Evolutionary conservation across 1,140 invertebrate species (phyloP).

Genomic region (Drosophila paulistorum): DNA sequence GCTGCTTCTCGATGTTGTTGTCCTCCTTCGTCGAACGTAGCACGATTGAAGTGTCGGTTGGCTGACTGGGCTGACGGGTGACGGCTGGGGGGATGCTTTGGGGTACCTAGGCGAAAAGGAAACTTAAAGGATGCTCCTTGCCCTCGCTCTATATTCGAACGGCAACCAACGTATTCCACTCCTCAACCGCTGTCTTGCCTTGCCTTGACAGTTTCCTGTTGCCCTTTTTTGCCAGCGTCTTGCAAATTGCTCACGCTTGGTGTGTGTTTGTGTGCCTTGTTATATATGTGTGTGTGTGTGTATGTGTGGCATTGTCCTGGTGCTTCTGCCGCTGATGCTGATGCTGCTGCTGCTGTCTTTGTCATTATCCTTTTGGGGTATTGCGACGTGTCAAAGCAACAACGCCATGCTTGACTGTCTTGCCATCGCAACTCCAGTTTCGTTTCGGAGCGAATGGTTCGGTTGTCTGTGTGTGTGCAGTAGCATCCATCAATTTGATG

Average conservation of each 20-base stretch:
- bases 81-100: not conserved
- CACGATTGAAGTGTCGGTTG: slow-evolving; percentile 74
- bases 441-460: not conserved
- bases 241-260: slow-evolving; percentile 78
- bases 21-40: slow-evolving; percentile 68
- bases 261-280: slow-evolving; percentile 38
- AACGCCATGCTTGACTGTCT: slow-evolving; percentile 57
- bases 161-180: not conserved
- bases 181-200: slow-evolving; percentile 1
- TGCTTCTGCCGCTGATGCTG: slow-evolving; percentile 30
- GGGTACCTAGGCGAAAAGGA: slow-evolving; percentile 74
- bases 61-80: slow-evolving; percentile 12
- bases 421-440: not conserved
- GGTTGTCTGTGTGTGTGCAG: slow-evolving; percentile 53
- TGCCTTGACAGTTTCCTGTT: slow-evolving; percentile 70
- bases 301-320: slow-evolving; percentile 64
- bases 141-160: not conserved
- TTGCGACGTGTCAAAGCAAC: slow-evolving; percentile 81
- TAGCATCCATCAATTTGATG: slow-evolving; percentile 83
- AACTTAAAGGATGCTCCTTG: slow-evolving; percentile 74
- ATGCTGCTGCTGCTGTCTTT: slow-evolving; percentile 65
- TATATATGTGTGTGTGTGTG: slow-evolving; percentile 39
- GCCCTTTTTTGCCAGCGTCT: slow-evolving; percentile 76
- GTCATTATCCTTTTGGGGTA: slow-evolving; percentile 80
- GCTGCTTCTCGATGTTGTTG: slow-evolving; percentile 9